A percentile compares a stretch with the other conserved stretches of the same genome.
These are phyloP conservation scores for Aporophyla lueneburgensis DNA, from an alignment of 2,888 invertebrate species.

Conservation along the genomic window DNA sequence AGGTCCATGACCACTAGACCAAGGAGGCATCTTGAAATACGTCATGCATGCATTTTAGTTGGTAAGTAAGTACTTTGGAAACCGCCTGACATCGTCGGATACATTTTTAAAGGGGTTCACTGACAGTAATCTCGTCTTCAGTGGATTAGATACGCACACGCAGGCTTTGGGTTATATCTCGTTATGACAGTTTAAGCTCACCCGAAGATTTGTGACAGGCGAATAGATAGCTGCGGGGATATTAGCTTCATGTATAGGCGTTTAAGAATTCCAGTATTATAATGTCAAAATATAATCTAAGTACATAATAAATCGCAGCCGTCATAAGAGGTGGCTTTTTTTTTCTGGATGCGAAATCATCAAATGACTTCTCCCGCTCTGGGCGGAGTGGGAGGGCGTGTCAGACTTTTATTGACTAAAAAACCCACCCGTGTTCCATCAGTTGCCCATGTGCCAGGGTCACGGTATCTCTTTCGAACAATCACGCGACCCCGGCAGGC, in stretches of 20 bases:
- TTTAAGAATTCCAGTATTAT: not conserved
- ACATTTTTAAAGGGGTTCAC: conserved; percentile 53
- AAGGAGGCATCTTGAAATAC: conserved; percentile 8
- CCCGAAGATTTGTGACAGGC: conserved; percentile 51
- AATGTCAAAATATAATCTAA: not conserved
- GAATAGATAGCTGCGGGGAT: conserved; percentile 25
- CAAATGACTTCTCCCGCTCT: no score
- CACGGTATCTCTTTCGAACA: no score
- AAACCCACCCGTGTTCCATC: no score
- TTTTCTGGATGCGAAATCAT: no score
- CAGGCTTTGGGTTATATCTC: conserved; percentile 51
- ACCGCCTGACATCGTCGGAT: conserved; percentile 39
- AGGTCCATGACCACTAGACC: no score
- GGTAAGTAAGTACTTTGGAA: conserved; percentile 5
- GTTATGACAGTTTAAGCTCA: conserved; percentile 64
- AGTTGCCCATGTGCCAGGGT: no score
- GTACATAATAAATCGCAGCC: not conserved
- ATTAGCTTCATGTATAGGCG: not conserved
- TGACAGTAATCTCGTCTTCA: conserved; percentile 56
- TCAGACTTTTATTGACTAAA: no score
- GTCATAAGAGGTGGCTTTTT: no score
- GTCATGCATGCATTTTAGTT: conserved; percentile 8
- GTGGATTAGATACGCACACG: conserved; percentile 59
- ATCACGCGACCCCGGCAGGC: no score
- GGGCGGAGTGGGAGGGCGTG: no score